These are phyloP conservation scores for Equus przewalskii DNA, from an alignment of 2,113 vertebrate species.

Conservation along the genomic window DNA sequence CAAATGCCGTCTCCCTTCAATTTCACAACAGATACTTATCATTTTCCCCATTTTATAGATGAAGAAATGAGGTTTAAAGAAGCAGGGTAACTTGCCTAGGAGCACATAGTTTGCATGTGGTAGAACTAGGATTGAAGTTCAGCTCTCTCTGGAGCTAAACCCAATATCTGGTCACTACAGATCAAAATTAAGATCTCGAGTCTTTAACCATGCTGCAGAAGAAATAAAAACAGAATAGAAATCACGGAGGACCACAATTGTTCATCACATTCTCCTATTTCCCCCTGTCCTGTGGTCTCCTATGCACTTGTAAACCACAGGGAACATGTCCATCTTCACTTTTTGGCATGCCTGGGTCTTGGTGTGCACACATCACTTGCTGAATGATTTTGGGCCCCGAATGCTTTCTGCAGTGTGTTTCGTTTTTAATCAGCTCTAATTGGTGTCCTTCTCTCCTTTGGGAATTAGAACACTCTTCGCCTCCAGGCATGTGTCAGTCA, in stretches of 20 bases:
- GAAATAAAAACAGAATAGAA: neutral
- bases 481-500: conserved; percentile 49
- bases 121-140: neutral
- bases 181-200: neutral
- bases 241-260: neutral
- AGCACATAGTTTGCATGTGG: neutral
- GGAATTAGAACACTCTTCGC: conserved; percentile 52
- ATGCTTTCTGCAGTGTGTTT: conserved; percentile 52
- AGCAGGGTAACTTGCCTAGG: neutral
- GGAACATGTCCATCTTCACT: neutral
- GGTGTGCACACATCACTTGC: neutral
- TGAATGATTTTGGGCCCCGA: neutral
- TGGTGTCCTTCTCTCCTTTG: conserved; percentile 63
- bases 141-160: neutral
- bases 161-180: neutral
- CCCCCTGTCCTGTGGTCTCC: neutral
- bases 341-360: neutral
- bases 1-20: neutral
- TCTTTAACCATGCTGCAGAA: neutral
- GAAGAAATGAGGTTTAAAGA: neutral
- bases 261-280: conserved; percentile 6
- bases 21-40: neutral
- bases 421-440: conserved; percentile 74
- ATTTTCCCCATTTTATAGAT: neutral
- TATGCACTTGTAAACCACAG: neutral